Evolutionary conservation across 2,113 vertebrate species (phyloP).

Genomic region (Sus scrofa): T2T-Sscrofa CM000824.6:212337501-212338000

Average conservation of each 20-base stretch:
- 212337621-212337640: background rate
- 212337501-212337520: background rate
- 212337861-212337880: background rate
- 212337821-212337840: background rate
- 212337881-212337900: background rate
- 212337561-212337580: background rate
- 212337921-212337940: background rate
- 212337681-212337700: background rate
- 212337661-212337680: background rate
- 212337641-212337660: rapidly evolving
- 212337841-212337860: background rate
- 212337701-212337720: background rate
- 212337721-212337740: background rate
- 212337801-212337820: background rate
- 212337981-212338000: background rate
- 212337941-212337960: background rate
- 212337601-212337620: background rate
- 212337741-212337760: background rate
- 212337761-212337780: background rate
- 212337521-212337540: background rate
- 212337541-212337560: background rate
- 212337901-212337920: background rate
- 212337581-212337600: background rate
- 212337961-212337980: background rate
- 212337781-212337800: background rate